Percentiles rank a stretch among this genome's conserved stretches.
These are phyloP conservation scores for Acanthopleura granulata DNA, from an alignment of 2,888 invertebrate genomes.

Conservation along the genomic window DNA sequence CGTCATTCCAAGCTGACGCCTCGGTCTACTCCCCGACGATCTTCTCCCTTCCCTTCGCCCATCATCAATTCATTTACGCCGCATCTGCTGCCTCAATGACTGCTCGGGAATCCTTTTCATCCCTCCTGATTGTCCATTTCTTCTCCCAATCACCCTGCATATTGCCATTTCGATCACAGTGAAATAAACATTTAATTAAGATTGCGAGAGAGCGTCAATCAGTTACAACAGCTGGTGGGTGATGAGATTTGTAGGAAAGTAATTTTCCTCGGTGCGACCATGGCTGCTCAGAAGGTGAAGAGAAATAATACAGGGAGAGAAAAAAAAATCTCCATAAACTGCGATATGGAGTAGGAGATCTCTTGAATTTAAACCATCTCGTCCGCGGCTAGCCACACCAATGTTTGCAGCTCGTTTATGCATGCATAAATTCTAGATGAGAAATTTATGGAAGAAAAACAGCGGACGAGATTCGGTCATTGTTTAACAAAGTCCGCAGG, in stretches of 20 bases:
- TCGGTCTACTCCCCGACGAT: background rate
- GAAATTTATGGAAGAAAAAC: slow-evolving; percentile 17
- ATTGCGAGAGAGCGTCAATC: slow-evolving; percentile 17
- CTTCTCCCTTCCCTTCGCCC: background rate
- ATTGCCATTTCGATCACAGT: slow-evolving; percentile 18
- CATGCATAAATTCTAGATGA: slow-evolving; percentile 20
- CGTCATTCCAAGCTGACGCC: slow-evolving; percentile 17
- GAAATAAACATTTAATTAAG: slow-evolving; percentile 20
- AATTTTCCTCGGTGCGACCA: background rate
- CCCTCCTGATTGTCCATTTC: slow-evolving; percentile 16
- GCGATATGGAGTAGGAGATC: background rate
- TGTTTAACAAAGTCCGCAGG: background rate
- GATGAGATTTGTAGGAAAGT: background rate
- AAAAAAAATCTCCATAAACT: slow-evolving; percentile 15
- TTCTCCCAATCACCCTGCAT: slow-evolving; percentile 10
- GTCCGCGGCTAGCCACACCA: slow-evolving; percentile 9
- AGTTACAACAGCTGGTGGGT: slow-evolving; percentile 14
- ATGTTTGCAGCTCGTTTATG: slow-evolving; percentile 8
- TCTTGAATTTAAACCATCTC: slow-evolving; percentile 13
- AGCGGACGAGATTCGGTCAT: background rate
- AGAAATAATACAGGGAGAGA: background rate
- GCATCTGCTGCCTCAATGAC: slow-evolving; percentile 15
- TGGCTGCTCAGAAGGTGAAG: background rate
- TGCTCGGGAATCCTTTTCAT: slow-evolving; percentile 17
- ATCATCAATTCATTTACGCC: slow-evolving; percentile 18